Evolutionary conservation across 2,113 vertebrate genomes (phyloP).

Genomic region (Heliornis fulica): DNA sequence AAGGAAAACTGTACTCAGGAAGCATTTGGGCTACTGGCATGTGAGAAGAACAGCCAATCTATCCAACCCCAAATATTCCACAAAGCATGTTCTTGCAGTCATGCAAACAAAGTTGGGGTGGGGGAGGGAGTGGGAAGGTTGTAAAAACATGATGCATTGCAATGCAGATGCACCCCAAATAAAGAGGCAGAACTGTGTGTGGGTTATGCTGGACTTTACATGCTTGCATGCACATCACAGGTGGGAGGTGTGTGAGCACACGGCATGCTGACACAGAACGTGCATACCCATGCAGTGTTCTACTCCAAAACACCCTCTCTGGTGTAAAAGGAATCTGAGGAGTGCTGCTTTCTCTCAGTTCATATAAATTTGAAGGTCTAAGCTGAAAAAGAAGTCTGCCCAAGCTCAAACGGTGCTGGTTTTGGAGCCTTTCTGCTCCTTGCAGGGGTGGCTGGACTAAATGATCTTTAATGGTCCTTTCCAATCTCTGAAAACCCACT

Average conservation of each 20-base stretch:
- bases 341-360: background rate
- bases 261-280: constrained; percentile 43
- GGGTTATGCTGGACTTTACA: background rate
- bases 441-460: background rate
- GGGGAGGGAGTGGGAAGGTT: background rate
- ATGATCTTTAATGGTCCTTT: background rate
- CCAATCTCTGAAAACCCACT: too few relatives aligned
- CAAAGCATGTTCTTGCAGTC: background rate
- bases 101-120: background rate
- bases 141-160: background rate
- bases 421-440: background rate
- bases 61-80: background rate
- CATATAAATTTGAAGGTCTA: background rate
- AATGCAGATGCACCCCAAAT: background rate
- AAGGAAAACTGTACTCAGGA: background rate
- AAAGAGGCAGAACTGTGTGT: background rate
- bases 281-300: constrained; percentile 16
- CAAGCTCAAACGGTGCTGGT: background rate
- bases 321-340: background rate
- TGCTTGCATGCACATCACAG: background rate
- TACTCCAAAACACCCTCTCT: background rate
- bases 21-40: background rate
- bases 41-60: background rate
- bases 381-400: background rate
- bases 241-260: background rate